Evolutionary conservation across 2,888 invertebrate genomes (phyloP).

Genomic region (Pandemis heparana): DNA sequence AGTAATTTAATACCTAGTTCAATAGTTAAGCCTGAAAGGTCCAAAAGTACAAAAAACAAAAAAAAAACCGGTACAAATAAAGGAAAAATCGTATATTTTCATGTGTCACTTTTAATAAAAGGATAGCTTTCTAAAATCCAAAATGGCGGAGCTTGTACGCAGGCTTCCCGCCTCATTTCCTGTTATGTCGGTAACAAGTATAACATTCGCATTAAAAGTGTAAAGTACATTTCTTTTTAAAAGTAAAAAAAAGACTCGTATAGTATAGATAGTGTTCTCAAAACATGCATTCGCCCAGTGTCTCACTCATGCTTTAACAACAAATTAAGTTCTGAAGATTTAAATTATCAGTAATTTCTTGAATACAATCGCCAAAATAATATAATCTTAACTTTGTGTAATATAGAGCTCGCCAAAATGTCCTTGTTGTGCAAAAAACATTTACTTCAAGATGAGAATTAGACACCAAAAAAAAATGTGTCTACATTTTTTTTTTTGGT

Average conservation of each 20-base stretch:
- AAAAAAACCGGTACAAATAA: not conserved
- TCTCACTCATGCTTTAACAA: not conserved
- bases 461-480: no score
- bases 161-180: constrained; percentile 40
- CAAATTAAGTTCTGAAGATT: not conserved
- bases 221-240: not conserved
- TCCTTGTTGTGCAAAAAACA: no score
- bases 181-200: constrained; percentile 29
- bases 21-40: not conserved
- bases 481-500: no score
- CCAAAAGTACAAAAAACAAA: not conserved
- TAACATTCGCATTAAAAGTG: not conserved
- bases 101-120: constrained; percentile 6
- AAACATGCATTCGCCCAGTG: not conserved
- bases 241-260: not conserved
- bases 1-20: not conserved
- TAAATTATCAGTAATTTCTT: no score
- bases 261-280: not conserved
- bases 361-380: no score
- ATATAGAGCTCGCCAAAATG: no score
- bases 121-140: constrained; percentile 38
- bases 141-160: constrained; percentile 46
- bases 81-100: not conserved
- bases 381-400: no score
- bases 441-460: no score